These are phyloP conservation scores for Nineta flava DNA, from an alignment of 2,888 invertebrate genomes.

Conservation along the genomic window DNA sequence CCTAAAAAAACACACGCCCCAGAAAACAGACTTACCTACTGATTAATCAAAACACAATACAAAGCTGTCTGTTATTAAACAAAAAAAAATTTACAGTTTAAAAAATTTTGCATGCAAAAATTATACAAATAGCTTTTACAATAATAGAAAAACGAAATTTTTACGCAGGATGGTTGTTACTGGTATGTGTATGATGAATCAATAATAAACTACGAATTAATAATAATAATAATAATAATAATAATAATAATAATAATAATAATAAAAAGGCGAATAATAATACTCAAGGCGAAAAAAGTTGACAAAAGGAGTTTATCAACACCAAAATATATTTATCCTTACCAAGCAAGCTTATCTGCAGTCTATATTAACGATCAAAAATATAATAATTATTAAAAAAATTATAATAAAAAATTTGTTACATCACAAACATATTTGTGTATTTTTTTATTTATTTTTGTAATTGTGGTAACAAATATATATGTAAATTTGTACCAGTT, in stretches of 20 bases:
- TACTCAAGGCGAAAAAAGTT: neutral
- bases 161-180: too few relatives aligned
- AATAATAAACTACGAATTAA: neutral
- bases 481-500: neutral
- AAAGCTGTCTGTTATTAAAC: too few relatives aligned
- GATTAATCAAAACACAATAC: too few relatives aligned
- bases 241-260: neutral
- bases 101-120: too few relatives aligned
- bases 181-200: too few relatives aligned
- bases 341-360: constrained; percentile 32
- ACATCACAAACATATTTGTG: constrained; percentile 1
- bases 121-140: too few relatives aligned
- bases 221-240: neutral
- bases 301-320: constrained; percentile 2
- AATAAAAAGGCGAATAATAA: neutral
- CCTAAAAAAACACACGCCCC: too few relatives aligned
- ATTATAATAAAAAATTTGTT: neutral
- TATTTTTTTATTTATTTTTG: too few relatives aligned
- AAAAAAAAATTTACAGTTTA: too few relatives aligned
- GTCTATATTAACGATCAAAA: constrained; percentile 27
- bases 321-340: constrained; percentile 16
- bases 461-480: too few relatives aligned
- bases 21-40: too few relatives aligned
- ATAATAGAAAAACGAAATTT: too few relatives aligned
- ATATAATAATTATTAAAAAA: constrained; percentile 7